Evolutionary conservation across 2,888 invertebrate genomes (phyloP), one percentile per base, ranked within the genome.

Genomic region (Rambutsinella grinnellia): DNA sequence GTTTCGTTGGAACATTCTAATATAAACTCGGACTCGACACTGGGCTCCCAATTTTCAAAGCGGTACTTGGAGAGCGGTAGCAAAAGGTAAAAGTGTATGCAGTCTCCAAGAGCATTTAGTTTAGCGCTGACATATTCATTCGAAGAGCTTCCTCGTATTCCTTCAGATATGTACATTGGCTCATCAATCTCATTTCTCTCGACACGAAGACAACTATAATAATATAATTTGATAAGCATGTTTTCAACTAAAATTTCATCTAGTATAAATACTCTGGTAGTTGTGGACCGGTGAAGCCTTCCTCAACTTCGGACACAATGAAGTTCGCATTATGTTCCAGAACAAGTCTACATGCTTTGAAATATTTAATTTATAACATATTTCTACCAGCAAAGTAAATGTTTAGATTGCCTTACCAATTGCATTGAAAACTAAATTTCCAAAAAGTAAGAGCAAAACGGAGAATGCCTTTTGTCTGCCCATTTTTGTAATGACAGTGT

Each of bases 21-120:
- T 15, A 0, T n/a, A 47, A 78, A 72, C 13, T 46, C 49, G 17
- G 61, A 58, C 24, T 81, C 79, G 23, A 81, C 15, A 13, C 60
- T 75, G 0, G 81, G 76, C 1, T 8, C 23, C 74, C 78, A 76
- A 2, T 46, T 17, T 19, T 63, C 58, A 19, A 51, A 0, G 8
- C 76, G 57, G 36, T 63, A 79, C 1, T 76, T 57, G 8, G 21
- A 19, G 2, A 81, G 51, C 5, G 66, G 24, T 27, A 36, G 17
- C 1, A 8, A 17, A 5, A 81, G 54, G 19, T 51, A 53, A 56
- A 81, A 81, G 0, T 67, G 51, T 2, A 79, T 51, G 13, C 36
- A 36, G 5, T 13, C 13, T 13, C 36, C 6, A 36, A 8, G 36
- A 36, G 6, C 13, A 36, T 36, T 36, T 13, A 36, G 5, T 5